Base-by-base conservation (phyloP, 2,797 vertebrate genomes). In the Sibirionetta formosa region DNA sequence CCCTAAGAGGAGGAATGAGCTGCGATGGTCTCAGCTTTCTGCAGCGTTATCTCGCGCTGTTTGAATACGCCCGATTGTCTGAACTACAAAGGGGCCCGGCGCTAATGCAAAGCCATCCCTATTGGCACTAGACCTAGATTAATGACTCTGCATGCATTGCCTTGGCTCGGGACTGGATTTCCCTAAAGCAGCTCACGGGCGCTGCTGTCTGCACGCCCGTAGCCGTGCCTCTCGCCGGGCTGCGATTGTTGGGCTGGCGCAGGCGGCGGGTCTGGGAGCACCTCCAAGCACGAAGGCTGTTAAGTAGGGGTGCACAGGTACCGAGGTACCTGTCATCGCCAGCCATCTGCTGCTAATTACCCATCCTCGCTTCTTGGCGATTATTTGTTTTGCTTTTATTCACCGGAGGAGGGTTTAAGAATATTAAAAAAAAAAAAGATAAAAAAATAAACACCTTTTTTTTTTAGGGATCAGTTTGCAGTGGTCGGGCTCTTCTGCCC, bases 41-140 rank as follows among this genome's bases (percentile, higher is more conserved):
- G 92, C 94, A 72, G 93, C 10, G 93, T 97, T 97, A 96, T 97
- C 96, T 96, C 58, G 93, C 8, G 71, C 94, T 77, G 92, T 86
- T 96, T 96, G 96, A 97, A 96, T 95, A n/a, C 87, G 35, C 77
- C 90, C 33, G 91, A 97, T 97, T 95, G 96, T 96, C 96, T 94
- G 94, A 91, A 93, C 96, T 96, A 93, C 97, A 96, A 96, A 97
- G 92, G 92, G 96, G 82, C 95, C 95, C 87, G 29, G 96, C 83
- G 48, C 96, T 95, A 88, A 94, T 94, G 97, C 94, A 93, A 93
- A 96, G 88, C 96, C 96, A 95, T 96, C 94, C 93, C 95, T 81
- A 66, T 97, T 96, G 96, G 96, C 95, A 94, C 92, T 50, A 88
- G 93, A 88, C 90, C 88, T 94, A 94, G 94, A 96, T 97, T 95